Conservation (phyloP, 53 echinoderm and acorn worm genomes). For the Hippasteria phrygiana region DNA sequence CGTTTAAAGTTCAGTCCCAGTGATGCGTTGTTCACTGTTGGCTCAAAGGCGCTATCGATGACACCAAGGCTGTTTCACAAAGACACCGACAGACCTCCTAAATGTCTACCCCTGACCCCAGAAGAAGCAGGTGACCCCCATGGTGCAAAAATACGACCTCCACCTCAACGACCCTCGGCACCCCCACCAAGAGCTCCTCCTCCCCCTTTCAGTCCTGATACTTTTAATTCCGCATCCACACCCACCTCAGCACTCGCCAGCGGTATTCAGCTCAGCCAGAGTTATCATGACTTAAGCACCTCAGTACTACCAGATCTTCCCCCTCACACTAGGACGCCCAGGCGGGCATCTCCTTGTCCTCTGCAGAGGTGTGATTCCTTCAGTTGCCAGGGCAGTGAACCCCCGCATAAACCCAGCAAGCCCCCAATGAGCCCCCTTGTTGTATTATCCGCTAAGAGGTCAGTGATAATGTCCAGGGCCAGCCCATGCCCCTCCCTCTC, state of each 20-base stretch:
- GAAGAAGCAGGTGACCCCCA: neutral
- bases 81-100: constrained; percentile 15
- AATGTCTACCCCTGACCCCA: neutral
- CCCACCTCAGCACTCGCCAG: neutral
- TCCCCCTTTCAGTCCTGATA: constrained; percentile 5
- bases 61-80: constrained; percentile 46
- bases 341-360: neutral
- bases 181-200: constrained; percentile 47
- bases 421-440: constrained; percentile 38
- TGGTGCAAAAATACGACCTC: neutral
- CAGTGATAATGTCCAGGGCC: neutral
- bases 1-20: constrained; percentile 57
- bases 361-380: neutral
- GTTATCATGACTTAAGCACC: constrained; percentile 23
- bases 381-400: neutral
- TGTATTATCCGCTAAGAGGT: neutral
- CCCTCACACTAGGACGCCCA: constrained; percentile 1
- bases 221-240: constrained; percentile 20
- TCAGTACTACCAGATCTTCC: constrained; percentile 63
- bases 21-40: constrained; percentile 32
- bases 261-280: neutral
- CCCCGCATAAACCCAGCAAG: constrained; percentile 43
- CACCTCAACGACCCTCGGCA: constrained; percentile 37
- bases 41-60: constrained; percentile 39
- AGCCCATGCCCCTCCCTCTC: constrained; percentile 7